Evolutionary conservation across 2,888 invertebrate species (phyloP), one percentile per base, ranked within the genome.

Genomic region (Schizotus pectinicornis): DNA sequence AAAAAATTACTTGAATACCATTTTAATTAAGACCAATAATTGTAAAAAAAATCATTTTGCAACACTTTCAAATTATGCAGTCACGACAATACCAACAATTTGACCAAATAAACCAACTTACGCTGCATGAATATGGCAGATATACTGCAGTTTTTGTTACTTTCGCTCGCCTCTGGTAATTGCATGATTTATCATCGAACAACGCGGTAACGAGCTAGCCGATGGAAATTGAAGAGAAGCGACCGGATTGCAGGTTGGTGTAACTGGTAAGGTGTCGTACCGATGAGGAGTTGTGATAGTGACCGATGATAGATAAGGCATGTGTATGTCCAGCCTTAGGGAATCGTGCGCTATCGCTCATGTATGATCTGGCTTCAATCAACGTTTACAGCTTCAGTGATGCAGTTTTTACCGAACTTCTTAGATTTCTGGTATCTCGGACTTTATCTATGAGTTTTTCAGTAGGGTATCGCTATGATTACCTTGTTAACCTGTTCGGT

Each of bases 261-360:
- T 31, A 46, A 41, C 53, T 30, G 32, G 43, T 42, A 53, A 69
- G 68, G 72, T 72, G 70, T 71, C 69, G 62, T 70, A 65, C 50
- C 62, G 71, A 71, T 71, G 65, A 62, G 69, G 65, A 66, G 57
- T 62, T 59, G 59, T 66, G 72, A 72, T 73, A 72, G 62, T 37
- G 59, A 54, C 53, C 59, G 60, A 59, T 64, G 68, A 69, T 67
- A 66, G 72, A 71, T 70, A 67, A 67, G 61, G 59, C 56, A 64
- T 70, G 68, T 70, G 70, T 68, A 60, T 67, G 67, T 66, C 67
- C 60, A 64, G 70, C 72, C 72, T 63, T 65, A 67, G 72, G 65
- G 59, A 63, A 66, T 70, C 73, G 73, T 73, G 73, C 71, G 45
- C 69, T 72, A 72, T 72, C 71, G 65, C 65, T 68, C 69, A 67